Evolutionary conservation across 2,113 vertebrate species (phyloP).

Genomic region (Ptyas mucosa): DNA sequence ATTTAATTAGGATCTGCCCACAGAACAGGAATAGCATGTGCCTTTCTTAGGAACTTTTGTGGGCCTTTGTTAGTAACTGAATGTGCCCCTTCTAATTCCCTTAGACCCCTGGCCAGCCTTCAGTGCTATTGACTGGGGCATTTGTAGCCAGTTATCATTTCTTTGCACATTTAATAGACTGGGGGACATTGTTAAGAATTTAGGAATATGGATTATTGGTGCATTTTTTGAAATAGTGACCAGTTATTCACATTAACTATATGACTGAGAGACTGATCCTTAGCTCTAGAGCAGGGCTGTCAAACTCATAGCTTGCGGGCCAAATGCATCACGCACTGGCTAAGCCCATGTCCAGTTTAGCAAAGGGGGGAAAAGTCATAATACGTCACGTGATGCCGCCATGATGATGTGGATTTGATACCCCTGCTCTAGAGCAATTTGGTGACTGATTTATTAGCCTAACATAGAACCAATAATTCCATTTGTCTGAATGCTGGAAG

Average conservation of each 20-base stretch:
- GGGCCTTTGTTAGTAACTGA: neutral
- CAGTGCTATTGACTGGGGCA: neutral
- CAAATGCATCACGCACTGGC: no score
- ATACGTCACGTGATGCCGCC: no score
- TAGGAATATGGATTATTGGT: neutral
- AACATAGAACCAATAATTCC: neutral
- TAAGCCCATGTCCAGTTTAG: no score
- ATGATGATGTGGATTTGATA: no score
- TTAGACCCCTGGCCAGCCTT: neutral
- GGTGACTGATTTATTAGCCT: neutral
- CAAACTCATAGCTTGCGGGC: no score
- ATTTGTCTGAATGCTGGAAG: neutral
- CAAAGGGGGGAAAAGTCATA: no score
- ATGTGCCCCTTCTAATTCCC: neutral
- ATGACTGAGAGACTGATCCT: neutral
- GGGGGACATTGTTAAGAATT: neutral
- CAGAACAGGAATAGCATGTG: neutral
- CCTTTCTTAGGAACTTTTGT: neutral
- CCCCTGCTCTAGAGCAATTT: neutral
- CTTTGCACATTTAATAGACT: neutral
- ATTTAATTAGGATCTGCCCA: neutral
- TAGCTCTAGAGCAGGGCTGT: neutral
- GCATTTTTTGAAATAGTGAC: neutral
- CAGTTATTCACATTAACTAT: neutral
- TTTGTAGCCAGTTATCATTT: neutral